Percentiles rank a stretch among this genome's conserved stretches.
Evolutionary conservation across 2,797 vertebrate species (phyloP).

Genomic region (Lagodon rhomboides): DNA sequence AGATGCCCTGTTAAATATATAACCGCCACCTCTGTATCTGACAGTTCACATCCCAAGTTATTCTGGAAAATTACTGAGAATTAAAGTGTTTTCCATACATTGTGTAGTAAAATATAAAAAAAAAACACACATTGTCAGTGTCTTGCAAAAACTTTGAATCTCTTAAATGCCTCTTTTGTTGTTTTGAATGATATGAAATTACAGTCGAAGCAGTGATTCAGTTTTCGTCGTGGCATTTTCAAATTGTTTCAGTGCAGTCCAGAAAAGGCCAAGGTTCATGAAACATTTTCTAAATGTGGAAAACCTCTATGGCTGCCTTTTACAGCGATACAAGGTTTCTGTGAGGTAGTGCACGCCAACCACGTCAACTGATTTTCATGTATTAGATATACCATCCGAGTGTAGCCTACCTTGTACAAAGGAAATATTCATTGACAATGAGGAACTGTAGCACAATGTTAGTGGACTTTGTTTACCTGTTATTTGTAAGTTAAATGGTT

Average conservation of each 20-base stretch:
- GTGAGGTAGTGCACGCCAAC: not conserved
- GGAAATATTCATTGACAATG: conserved; percentile 2
- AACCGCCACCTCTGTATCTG: conserved; percentile 20
- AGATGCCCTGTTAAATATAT: conserved; percentile 19
- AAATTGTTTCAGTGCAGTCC: conserved; percentile 10
- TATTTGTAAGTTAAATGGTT: conserved; percentile 14
- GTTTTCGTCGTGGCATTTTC: not conserved
- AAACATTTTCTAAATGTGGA: conserved; percentile 38
- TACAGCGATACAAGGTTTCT: conserved; percentile 15
- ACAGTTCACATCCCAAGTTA: conserved; percentile 19
- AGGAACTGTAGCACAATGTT: conserved; percentile 17
- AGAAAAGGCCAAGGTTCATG: conserved; percentile 22
- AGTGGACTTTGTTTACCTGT: conserved; percentile 12
- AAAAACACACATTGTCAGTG: not conserved
- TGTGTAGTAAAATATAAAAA: conserved; percentile 32
- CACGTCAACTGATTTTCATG: not conserved
- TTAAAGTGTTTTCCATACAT: conserved; percentile 24
- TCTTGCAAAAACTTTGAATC: conserved; percentile 28
- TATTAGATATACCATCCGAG: conserved; percentile 9
- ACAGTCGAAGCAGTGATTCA: conserved; percentile 3
- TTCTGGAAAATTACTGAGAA: not conserved
- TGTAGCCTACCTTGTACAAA: conserved; percentile 10
- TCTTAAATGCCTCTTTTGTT: conserved; percentile 11
- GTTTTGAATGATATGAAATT: conserved; percentile 13
- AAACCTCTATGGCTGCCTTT: conserved; percentile 32